Evolutionary conservation across 2,888 invertebrate species (phyloP), one percentile per base, ranked within the genome.

Genomic region (Lottia scabra): DNA sequence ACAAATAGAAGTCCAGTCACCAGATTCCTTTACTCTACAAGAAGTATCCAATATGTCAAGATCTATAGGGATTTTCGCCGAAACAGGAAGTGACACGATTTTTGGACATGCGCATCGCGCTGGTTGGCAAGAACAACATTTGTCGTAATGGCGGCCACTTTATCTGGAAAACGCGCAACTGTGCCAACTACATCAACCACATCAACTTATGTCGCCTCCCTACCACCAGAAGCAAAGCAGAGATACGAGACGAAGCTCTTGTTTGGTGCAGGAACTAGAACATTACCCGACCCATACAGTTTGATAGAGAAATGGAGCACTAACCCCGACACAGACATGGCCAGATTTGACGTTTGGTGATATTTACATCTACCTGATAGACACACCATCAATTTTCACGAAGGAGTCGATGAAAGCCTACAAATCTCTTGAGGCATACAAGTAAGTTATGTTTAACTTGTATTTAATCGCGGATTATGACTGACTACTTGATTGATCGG

Each of bases 371-470:
- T 69, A 72, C 62, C 30, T 72, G 8, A 48, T 72, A 13, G 64
- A 69, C 4, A 62, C 64, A 8, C 68, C 69, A 23, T 63, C 68
- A 8, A n/a, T 62, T 1, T 72, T 63, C 65, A 72, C 69, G 8
- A 19, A 3, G 27, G 65, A 72, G n/a, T 26, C 48, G 16, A 26
- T 72, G 16, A 72, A 72, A 27, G 72, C 72, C 15, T 72, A 72
- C 30, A 72, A 72, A 62, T 72, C 72, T 3, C 38, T 72, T 13
- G 64, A 72, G 23, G 72, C 72, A 1, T 72, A 72, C 56, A 64
- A 65, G 68, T 68, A 63, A 19, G 43, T 68, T 62, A n/a, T n/a
- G n/a, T n/a, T n/a, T n/a, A n/a, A n/a, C n/a, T n/a, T n/a, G n/a
- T n/a, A n/a, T n/a, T n/a, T n/a, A n/a, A n/a, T n/a, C n/a, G n/a